These are phyloP conservation scores for Pterophyllum scalare DNA, from an alignment of 2,113 vertebrate genomes.

Conservation along the genomic window DNA sequence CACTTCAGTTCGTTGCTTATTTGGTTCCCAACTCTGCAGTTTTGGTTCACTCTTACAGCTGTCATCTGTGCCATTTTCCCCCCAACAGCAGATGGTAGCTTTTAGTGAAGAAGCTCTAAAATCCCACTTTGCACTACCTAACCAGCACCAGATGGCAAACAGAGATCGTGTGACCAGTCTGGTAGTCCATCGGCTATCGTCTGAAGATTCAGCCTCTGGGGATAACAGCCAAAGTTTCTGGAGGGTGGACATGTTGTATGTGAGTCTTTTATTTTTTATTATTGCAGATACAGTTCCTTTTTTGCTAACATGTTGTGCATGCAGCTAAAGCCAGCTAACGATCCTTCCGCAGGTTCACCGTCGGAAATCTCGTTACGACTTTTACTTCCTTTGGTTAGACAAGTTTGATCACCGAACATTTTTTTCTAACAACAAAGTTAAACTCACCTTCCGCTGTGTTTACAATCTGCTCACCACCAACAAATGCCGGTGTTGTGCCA, in stretches of 20 bases:
- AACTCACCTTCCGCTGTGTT: too few relatives aligned
- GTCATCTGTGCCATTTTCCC: not conserved
- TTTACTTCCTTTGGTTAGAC: too few relatives aligned
- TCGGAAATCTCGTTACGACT: too few relatives aligned
- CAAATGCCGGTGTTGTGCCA: too few relatives aligned
- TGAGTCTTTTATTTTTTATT: not conserved
- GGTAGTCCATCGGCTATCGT: not conserved
- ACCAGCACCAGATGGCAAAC: conserved; percentile 10
- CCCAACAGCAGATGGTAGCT: not conserved
- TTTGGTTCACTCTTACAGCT: not conserved
- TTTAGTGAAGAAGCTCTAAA: not conserved
- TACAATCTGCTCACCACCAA: too few relatives aligned
- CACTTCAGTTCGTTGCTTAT: conserved; percentile 1
- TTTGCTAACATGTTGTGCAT: not conserved
- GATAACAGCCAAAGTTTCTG: not conserved
- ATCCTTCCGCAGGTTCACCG: too few relatives aligned
- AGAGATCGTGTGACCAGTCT: not conserved
- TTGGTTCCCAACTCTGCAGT: conserved; percentile 5
- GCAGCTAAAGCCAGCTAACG: not conserved
- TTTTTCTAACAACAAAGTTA: too few relatives aligned
- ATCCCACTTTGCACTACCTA: conserved; percentile 6
- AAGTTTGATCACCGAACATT: too few relatives aligned
- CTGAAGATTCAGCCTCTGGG: not conserved
- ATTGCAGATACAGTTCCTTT: not conserved
- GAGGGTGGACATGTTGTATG: not conserved